These are phyloP conservation scores for Caenorhabditis brenneri DNA, from an alignment of 1,140 invertebrate species.

Conservation along the genomic window DNA sequence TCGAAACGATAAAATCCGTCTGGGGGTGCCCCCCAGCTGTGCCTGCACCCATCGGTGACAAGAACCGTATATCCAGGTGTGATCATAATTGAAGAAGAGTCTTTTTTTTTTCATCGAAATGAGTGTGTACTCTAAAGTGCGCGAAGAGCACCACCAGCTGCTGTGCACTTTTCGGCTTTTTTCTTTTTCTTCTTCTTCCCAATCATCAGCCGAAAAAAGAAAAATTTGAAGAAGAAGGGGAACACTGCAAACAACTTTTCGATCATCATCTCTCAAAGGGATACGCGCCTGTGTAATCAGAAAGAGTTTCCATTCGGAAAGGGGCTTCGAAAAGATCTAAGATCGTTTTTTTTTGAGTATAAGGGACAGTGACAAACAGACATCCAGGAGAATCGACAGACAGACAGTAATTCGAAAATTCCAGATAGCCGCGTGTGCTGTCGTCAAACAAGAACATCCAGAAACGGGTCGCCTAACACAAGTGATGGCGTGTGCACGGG, in stretches of 20 bases:
- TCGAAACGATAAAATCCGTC: too few relatives aligned
- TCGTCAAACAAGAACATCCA: not conserved
- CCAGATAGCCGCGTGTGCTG: conserved; percentile 12
- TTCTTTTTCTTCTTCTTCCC: not conserved
- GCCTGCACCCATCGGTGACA: too few relatives aligned
- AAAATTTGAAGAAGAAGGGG: not conserved
- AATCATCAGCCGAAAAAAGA: too few relatives aligned
- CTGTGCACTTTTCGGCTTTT: conserved; percentile 37
- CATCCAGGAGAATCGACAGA: too few relatives aligned
- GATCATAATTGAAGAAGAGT: not conserved
- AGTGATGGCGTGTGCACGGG: not conserved
- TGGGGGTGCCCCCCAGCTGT: too few relatives aligned
- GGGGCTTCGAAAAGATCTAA: too few relatives aligned
- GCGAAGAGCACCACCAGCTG: conserved; percentile 21
- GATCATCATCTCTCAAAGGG: too few relatives aligned
- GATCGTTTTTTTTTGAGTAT: too few relatives aligned
- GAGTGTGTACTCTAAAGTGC: not conserved
- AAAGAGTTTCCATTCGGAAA: too few relatives aligned
- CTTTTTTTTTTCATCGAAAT: not conserved
- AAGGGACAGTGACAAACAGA: too few relatives aligned
- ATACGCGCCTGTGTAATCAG: not conserved
- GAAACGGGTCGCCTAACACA: not conserved
- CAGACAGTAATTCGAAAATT: not conserved
- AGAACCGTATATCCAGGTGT: too few relatives aligned
- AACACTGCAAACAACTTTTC: conserved; percentile 33